phyloP scores from a whole-genome alignment of 2,888 invertebrate genomes.

The Parnassius orleans region DNA sequence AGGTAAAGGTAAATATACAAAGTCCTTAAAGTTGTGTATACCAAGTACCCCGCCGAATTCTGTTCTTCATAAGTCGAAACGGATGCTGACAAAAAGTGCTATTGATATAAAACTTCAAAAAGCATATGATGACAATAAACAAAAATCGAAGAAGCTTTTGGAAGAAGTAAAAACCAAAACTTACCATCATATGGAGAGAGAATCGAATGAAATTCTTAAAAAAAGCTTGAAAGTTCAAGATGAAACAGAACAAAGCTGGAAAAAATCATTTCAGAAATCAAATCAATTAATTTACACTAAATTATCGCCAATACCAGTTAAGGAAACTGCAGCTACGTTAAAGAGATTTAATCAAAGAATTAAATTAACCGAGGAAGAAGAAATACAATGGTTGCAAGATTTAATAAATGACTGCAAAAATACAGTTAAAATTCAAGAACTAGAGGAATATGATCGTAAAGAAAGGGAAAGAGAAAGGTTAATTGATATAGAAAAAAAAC shows the following conservation, averaged over 20 bases:
- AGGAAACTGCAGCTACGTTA: conserved; percentile 73
- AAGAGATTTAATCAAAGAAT: conserved; percentile 76
- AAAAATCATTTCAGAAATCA: conserved; percentile 40
- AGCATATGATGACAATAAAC: conserved; percentile 59
- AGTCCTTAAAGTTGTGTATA: conserved; percentile 25
- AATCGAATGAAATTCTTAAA: conserved; percentile 49
- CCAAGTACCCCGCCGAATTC: conserved; percentile 57
- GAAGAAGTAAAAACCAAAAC: conserved; percentile 54
- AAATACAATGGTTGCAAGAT: conserved; percentile 75
- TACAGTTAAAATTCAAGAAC: conserved; percentile 57
- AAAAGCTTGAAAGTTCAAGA: conserved; percentile 46
- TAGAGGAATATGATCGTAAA: conserved; percentile 69
- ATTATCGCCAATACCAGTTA: conserved; percentile 41
- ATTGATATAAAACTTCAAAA: conserved; percentile 62
- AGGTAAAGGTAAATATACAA: conserved; percentile 41
- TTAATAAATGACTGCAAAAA: conserved; percentile 70
- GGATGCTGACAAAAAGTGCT: conserved; percentile 58
- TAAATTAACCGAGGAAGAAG: conserved; percentile 66
- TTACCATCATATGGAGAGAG: conserved; percentile 51
- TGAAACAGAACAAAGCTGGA: conserved; percentile 43
- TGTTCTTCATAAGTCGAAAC: conserved; percentile 42
- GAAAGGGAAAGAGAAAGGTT: conserved; percentile 71
- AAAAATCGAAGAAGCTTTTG: conserved; percentile 52
- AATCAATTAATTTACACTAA: conserved; percentile 27
- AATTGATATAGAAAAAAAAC: conserved; percentile 80